Percentiles rank a stretch among this genome's conserved stretches.
phyloP scores from a whole-genome alignment of 2,888 invertebrate species.

The Acrobasis consociella region DNA sequence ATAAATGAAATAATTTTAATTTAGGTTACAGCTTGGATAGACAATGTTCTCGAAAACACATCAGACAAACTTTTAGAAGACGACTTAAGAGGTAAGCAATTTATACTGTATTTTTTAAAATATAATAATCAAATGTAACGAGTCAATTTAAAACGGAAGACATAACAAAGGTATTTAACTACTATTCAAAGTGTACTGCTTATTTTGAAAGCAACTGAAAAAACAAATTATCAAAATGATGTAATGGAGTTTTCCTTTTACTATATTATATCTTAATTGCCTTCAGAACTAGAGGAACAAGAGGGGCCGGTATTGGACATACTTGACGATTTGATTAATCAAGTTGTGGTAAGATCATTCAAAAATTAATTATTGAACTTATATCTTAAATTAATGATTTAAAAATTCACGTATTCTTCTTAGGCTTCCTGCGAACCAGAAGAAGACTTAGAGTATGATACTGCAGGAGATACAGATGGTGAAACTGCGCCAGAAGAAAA shows the following conservation, averaged over 20 bases:
- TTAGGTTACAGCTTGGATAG: constrained; percentile 66
- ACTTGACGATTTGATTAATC: constrained; percentile 58
- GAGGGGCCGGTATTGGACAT: constrained; percentile 66
- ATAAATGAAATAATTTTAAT: constrained; percentile 17
- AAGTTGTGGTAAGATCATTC: constrained; percentile 51
- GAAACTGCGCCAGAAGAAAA: not conserved
- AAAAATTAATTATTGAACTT: not conserved
- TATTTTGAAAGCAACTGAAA: too few species aligned
- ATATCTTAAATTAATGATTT: too few species aligned
- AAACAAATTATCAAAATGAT: too few species aligned
- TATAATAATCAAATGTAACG: too few species aligned
- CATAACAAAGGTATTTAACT: too few species aligned
- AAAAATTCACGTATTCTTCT: not conserved
- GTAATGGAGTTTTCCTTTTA: too few species aligned
- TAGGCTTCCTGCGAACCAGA: constrained; percentile 1
- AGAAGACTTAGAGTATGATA: constrained; percentile 3
- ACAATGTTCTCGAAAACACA: constrained; percentile 56
- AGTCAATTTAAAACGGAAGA: too few species aligned
- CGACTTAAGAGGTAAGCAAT: constrained; percentile 55
- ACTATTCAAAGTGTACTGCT: too few species aligned
- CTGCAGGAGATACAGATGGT: not conserved
- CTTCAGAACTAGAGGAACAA: constrained; percentile 67
- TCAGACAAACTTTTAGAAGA: constrained; percentile 55
- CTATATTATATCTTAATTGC: not conserved
- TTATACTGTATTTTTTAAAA: not conserved